Base-by-base conservation (phyloP, 2,797 vertebrate genomes). In the Leptatherina wallacei region DNA sequence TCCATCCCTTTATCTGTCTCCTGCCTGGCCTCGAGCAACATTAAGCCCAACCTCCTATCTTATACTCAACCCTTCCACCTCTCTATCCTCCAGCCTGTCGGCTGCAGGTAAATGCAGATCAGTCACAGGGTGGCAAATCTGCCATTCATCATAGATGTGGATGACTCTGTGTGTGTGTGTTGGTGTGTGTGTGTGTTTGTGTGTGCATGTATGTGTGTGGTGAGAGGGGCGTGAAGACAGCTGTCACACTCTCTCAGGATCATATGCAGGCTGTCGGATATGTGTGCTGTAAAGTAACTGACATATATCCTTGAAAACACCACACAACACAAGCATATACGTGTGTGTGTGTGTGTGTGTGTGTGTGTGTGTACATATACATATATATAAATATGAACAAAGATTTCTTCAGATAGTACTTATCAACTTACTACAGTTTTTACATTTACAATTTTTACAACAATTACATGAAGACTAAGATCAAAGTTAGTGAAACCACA, bases 181-280 rank as follows among this genome's bases (percentile, higher is more conserved):
- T 52, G 33, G 69, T 51, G 40, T 16, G 40, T 4, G 33, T 35
- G 33, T 8, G 33, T 35, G 33, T 40, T 3, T 40, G 38, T 42
- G 4, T 70, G 36, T 38, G 12, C 12, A 38, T 38, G 42, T 10
- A 10, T 47, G 20, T 65, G 61, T 68, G 35, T 66, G 51, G 33
- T 61, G 71, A 69, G 69, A 78, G 51, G 84, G 75, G 82, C 75
- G 83, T 88, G 86, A 89, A 88, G 51, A 84, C 84, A 88, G 85
- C 91, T 89, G 90, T 94, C 93, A 93, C 42, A 71, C 88, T 89
- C 76, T 92, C 92, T 95, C 88, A 94, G 83, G 90, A 91, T 94
- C 94, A 94, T 94, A 94, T 94, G 92, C 80, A 92, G 88, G 71
- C 87, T 93, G 90, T 93, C 89, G 91, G 90, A 91, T 83, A 88